These are phyloP conservation scores for Dugesia japonica DNA, from an alignment of 2,888 invertebrate genomes.

Conservation along the genomic window DNA sequence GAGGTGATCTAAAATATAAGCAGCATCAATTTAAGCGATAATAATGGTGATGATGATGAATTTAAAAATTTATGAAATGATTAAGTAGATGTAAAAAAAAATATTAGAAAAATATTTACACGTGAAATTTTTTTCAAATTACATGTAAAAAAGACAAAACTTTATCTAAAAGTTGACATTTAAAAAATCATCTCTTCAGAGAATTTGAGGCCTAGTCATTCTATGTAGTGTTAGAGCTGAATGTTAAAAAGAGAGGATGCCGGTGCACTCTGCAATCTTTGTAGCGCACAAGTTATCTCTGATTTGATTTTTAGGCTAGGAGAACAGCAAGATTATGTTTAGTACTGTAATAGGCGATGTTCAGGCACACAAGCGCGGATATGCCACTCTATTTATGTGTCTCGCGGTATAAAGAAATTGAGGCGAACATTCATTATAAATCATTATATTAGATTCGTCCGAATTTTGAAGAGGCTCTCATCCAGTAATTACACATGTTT, in stretches of 20 bases:
- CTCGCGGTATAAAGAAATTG: not conserved
- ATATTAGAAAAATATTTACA: not conserved
- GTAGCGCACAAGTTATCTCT: constrained; percentile 14
- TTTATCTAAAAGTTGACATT: constrained; percentile 20
- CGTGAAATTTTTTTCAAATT: not conserved
- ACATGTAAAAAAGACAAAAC: constrained; percentile 14
- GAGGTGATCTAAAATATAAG: not conserved
- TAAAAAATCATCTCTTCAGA: not conserved
- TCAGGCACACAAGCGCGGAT: not conserved
- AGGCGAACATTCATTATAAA: constrained; percentile 14
- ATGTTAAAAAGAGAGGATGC: not conserved
- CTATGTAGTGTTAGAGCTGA: constrained; percentile 1
- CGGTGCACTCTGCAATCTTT: constrained; percentile 20
- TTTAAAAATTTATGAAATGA: no score
- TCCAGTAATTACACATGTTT: constrained; percentile 7
- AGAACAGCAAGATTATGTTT: constrained; percentile 10
- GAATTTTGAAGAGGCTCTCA: constrained; percentile 17
- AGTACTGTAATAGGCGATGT: not conserved
- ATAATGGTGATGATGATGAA: no score
- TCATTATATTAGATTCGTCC: constrained; percentile 14
- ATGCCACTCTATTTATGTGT: not conserved
- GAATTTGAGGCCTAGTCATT: constrained; percentile 20
- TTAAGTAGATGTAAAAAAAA: no score
- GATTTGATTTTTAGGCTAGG: not conserved
- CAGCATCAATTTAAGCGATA: no score